Evolutionary conservation across 2,113 vertebrate genomes (phyloP).

Genomic region (Hystrix cristata): DNA sequence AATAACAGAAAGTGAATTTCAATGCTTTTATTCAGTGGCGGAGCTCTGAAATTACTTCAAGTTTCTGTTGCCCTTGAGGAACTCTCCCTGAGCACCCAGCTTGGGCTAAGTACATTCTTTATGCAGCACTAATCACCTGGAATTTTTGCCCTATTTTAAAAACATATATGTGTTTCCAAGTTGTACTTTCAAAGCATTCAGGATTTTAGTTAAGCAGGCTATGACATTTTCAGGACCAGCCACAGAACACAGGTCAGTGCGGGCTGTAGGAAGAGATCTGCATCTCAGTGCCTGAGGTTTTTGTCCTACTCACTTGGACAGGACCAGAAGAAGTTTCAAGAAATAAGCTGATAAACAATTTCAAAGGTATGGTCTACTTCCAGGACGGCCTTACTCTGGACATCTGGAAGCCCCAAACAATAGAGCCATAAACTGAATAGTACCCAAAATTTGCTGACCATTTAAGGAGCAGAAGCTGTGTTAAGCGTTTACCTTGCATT

Average conservation of each 20-base stretch:
- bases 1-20: not conserved
- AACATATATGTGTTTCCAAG: not conserved
- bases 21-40: not conserved
- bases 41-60: not conserved
- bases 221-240: not conserved
- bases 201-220: not conserved
- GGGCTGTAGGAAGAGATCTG: not conserved
- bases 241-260: not conserved
- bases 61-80: slow-evolving; percentile 18
- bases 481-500: not conserved
- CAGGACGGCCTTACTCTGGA: not conserved
- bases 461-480: not conserved
- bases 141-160: slow-evolving; percentile 15
- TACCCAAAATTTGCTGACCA: slow-evolving; percentile 53
- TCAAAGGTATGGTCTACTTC: not conserved
- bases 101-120: not conserved
- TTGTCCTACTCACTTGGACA: not conserved
- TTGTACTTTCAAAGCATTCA: not conserved
- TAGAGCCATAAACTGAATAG: not conserved
- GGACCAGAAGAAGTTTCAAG: not conserved
- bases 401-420: not conserved
- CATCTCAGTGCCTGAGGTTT: not conserved
- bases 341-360: not conserved
- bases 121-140: not conserved
- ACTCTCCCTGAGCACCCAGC: not conserved